Conservation (phyloP, 2,113 vertebrate species). For the Stigmatopora nigra region DNA sequence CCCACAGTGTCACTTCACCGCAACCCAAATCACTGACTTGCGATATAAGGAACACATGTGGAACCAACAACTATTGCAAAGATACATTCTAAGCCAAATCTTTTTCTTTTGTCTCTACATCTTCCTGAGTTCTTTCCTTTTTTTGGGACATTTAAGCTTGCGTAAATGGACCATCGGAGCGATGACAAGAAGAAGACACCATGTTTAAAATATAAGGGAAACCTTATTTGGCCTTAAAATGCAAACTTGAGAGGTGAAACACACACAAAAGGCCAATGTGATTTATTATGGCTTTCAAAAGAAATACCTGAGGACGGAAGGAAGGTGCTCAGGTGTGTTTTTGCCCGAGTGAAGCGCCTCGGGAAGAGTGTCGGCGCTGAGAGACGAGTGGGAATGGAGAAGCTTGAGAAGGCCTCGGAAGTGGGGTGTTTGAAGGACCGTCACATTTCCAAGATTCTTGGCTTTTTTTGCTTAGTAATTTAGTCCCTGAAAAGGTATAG, state of each 20-base stretch:
- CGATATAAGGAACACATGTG: conserved; percentile 43
- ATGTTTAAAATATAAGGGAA: conserved; percentile 16
- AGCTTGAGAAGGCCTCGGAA: conserved; percentile 32
- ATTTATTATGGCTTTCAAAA: conserved; percentile 68
- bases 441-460: conserved; percentile 12
- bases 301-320: conserved; percentile 55
- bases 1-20: conserved; percentile 68
- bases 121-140: conserved; percentile 26
- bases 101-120: conserved; percentile 3
- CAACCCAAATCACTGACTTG: conserved; percentile 72
- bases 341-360: conserved; percentile 34
- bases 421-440: neutral
- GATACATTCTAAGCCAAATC: conserved; percentile 19
- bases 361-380: conserved; percentile 54
- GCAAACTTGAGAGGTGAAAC: conserved; percentile 42
- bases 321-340: conserved; percentile 55
- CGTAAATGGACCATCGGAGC: conserved; percentile 60
- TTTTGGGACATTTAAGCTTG: conserved; percentile 41
- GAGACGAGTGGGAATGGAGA: conserved; percentile 57
- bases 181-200: conserved; percentile 58
- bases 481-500: neutral
- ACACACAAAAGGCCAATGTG: conserved; percentile 65
- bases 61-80: conserved; percentile 29
- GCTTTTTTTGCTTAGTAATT: neutral
- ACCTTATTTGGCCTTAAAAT: conserved; percentile 37